These are phyloP conservation scores for Periophthalmodon schlosseri DNA, from an alignment of 2,113 vertebrate genomes.

Conservation along the genomic window DNA sequence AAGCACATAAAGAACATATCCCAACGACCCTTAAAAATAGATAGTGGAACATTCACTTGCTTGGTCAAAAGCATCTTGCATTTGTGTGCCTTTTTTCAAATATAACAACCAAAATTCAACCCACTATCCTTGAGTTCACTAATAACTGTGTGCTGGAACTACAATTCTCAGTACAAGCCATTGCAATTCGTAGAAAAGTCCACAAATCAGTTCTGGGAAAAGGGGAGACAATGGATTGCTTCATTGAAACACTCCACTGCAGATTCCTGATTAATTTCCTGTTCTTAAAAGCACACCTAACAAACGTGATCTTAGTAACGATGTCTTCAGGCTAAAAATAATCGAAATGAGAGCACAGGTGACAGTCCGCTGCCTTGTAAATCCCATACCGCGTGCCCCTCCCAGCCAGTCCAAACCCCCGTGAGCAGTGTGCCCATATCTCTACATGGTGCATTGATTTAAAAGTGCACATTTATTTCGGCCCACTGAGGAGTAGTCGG, in stretches of 20 bases:
- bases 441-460: constrained; percentile 52
- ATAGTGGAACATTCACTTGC: neutral
- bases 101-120: neutral
- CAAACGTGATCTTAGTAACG: neutral
- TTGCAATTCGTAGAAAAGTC: neutral
- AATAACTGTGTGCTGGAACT: neutral
- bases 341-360: constrained; percentile 12
- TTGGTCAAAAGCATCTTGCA: neutral
- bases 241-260: neutral
- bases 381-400: constrained; percentile 6
- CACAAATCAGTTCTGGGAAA: neutral
- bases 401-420: constrained; percentile 35
- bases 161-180: neutral
- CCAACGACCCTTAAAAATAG: neutral
- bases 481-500: constrained; percentile 31
- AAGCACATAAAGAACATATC: neutral
- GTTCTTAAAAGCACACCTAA: neutral
- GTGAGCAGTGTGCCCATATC: constrained; percentile 33
- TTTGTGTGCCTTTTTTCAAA: neutral
- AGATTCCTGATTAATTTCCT: neutral
- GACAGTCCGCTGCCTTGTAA: neutral
- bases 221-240: neutral
- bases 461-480: constrained; percentile 53
- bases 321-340: constrained; percentile 1
- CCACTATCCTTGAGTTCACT: neutral